A percentile compares a stretch with the other conserved stretches of the same genome.
Conservation (phyloP, 2,113 vertebrate species). For the Vulpes vulpes region DNA sequence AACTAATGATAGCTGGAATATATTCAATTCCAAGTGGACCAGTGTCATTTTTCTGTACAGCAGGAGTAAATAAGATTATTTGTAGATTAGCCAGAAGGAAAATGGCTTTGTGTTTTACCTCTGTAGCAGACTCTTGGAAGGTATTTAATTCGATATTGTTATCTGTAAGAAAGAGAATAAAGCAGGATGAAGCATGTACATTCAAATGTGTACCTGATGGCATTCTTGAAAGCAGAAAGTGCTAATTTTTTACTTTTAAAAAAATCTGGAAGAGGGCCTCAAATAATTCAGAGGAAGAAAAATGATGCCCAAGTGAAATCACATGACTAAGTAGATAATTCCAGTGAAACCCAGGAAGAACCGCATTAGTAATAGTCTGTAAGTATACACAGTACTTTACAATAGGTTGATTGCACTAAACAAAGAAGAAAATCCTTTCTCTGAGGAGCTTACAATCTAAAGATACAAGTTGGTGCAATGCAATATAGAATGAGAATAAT, state of each 20-base stretch:
- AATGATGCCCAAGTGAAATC: slow-evolving; percentile 67
- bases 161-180: slow-evolving; percentile 67
- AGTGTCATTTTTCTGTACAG: slow-evolving; percentile 52
- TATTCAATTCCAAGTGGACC: slow-evolving; percentile 34
- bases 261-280: slow-evolving; percentile 54
- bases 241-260: slow-evolving; percentile 58
- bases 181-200: slow-evolving; percentile 56
- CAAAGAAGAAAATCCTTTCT: slow-evolving; percentile 81
- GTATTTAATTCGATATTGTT: slow-evolving; percentile 72
- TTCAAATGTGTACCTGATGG: slow-evolving; percentile 65
- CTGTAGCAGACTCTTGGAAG: slow-evolving; percentile 56
- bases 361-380: slow-evolving; percentile 68
- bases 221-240: slow-evolving; percentile 57
- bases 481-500: slow-evolving; percentile 72
- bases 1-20: slow-evolving; percentile 49
- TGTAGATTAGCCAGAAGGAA: slow-evolving; percentile 60
- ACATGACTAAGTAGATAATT: slow-evolving; percentile 67
- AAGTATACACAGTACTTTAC: slow-evolving; percentile 74
- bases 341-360: slow-evolving; percentile 76
- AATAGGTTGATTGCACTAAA: slow-evolving; percentile 75
- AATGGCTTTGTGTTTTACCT: slow-evolving; percentile 72
- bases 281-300: slow-evolving; percentile 65
- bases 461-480: slow-evolving; percentile 62
- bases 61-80: slow-evolving; percentile 59
- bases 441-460: slow-evolving; percentile 69